Evolutionary conservation across 2,888 invertebrate genomes (phyloP), one percentile per base, ranked within the genome.

Genomic region (Cryptus viduatorius): DNA sequence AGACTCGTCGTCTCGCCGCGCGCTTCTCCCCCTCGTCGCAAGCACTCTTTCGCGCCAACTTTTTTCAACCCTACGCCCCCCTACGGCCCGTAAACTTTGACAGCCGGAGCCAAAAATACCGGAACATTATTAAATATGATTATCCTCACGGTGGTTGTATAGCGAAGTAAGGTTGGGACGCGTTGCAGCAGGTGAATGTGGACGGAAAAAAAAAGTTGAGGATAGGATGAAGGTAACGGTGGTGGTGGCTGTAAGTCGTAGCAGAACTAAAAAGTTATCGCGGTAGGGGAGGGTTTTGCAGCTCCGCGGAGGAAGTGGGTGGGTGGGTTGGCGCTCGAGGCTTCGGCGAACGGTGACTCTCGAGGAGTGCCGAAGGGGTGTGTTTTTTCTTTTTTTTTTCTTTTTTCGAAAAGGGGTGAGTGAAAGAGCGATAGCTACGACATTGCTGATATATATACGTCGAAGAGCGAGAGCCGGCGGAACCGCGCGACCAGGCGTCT

Each of bases 51-150:
- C 86, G 87, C 87, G 75, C 89, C 87, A 89, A 90, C 87, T 91
- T 90, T 88, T 88, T 79, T 59, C 61, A 61, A 83, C 76, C 85
- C 67, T 37, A 37, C 37, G 5, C 75, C 48, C 75, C 69, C 8
- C 8, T 1, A 48, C 0, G 56, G 10, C 44, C 72, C 79, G 50
- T 84, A 83, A 91, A 92, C 90, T 92, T 92, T 90, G 91, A 90
- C 91, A 88, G 89, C 89, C 87, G 88, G 86, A 90, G 42, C 79
- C 87, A 91, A 92, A 93, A 93, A 93, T 92, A 92, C 88, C 90
- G 88, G 90, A 92, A 91, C 91, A 91, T 93, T 93, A 93, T 93
- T 93, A 92, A 93, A 93, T 93, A 92, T 91, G 91, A 93, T 92
- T 90, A 91, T 89, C 90, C 89, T 42, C 80, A 19, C 65, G 64